A percentile compares a stretch with the other conserved stretches of the same genome.
Evolutionary conservation across 2,797 vertebrate genomes (phyloP).

Genomic region (Trichosurus vulpecula): DNA sequence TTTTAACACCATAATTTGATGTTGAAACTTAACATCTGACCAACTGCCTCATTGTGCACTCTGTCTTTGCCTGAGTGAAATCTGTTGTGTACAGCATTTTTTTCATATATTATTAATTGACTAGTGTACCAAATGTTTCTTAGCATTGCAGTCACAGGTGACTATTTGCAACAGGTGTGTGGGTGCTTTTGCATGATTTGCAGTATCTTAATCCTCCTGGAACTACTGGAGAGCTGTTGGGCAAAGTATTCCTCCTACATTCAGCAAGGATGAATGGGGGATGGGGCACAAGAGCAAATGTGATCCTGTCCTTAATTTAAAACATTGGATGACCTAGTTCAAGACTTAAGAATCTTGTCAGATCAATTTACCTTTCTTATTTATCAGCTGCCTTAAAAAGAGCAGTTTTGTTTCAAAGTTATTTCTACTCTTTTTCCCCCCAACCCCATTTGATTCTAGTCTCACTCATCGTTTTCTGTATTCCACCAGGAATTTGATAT

Average conservation of each 20-base stretch:
- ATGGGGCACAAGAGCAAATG: conserved; percentile 20
- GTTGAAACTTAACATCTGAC: neutral
- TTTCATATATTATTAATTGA: conserved; percentile 54
- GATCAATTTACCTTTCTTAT: conserved; percentile 58
- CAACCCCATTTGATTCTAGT: neutral
- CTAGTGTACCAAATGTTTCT: conserved; percentile 40
- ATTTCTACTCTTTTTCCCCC: neutral
- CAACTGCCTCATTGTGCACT: neutral
- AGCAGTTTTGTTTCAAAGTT: conserved; percentile 36
- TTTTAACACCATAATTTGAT: neutral
- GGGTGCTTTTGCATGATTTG: conserved; percentile 45
- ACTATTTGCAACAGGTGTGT: conserved; percentile 44
- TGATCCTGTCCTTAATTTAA: conserved; percentile 51
- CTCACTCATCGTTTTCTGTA: neutral
- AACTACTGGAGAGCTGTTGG: conserved; percentile 29
- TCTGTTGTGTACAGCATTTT: neutral
- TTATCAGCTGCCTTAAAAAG: conserved; percentile 68
- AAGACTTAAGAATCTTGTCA: conserved; percentile 48
- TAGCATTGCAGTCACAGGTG: conserved; percentile 47
- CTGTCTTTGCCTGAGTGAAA: conserved; percentile 45
- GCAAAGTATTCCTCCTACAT: conserved; percentile 57
- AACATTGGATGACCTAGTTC: conserved; percentile 51
- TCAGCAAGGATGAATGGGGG: neutral
- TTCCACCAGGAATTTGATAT: neutral
- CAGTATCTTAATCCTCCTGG: conserved; percentile 40